Percentiles rank a stretch among this genome's conserved stretches.
Evolutionary conservation across 2,888 invertebrate species (phyloP).

Genomic region (Sphaerophoria taeniata): DNA sequence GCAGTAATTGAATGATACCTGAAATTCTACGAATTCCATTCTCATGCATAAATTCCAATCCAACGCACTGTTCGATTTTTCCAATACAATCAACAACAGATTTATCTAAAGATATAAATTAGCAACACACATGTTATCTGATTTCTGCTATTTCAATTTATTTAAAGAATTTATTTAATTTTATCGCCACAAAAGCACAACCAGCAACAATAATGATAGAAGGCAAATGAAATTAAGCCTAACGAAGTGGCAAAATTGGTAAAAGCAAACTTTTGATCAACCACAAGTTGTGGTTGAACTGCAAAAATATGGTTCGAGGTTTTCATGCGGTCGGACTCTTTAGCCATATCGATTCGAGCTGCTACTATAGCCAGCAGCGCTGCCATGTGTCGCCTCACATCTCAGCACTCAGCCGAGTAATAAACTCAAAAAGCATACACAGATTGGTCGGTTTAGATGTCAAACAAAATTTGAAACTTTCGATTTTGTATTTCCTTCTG

Average conservation of each 20-base stretch:
- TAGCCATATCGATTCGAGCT: slow-evolving; percentile 58
- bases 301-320: slow-evolving; percentile 70
- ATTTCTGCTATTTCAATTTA: no score
- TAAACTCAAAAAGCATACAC: slow-evolving; percentile 19
- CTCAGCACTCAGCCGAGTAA: neutral
- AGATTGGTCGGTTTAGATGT: slow-evolving; percentile 54
- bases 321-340: slow-evolving; percentile 61
- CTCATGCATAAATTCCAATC: no score
- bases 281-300: slow-evolving; percentile 47
- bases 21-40: no score
- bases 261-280: slow-evolving; percentile 16
- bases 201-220: no score
- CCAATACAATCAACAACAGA: no score
- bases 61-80: no score
- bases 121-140: no score
- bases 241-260: slow-evolving; percentile 37
- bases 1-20: no score
- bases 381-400: neutral
- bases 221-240: neutral
- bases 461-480: slow-evolving; percentile 57
- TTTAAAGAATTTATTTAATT: no score
- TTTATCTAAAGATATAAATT: no score
- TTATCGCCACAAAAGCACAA: no score
- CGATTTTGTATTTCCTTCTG: slow-evolving; percentile 61
- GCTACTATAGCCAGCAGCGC: no score